phyloP scores from a whole-genome alignment of 2,888 invertebrate species.

The Apamea anceps region DNA sequence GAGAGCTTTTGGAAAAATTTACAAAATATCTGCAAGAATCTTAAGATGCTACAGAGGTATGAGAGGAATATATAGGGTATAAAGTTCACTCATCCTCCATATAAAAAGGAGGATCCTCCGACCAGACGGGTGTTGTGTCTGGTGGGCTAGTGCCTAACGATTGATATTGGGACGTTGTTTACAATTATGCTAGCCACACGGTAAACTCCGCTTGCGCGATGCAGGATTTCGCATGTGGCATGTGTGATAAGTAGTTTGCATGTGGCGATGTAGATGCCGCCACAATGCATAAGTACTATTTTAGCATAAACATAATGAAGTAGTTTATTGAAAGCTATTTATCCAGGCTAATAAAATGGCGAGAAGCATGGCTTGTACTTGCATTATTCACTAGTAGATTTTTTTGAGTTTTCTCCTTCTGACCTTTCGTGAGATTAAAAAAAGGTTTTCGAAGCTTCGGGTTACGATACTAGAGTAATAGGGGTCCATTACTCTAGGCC shows the following conservation, averaged over 20 bases:
- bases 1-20: not conserved
- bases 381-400: not conserved
- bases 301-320: not conserved
- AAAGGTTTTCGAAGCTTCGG: not conserved
- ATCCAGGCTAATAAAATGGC: not conserved
- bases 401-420: not conserved
- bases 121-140: too few relatives aligned
- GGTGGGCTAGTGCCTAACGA: too few relatives aligned
- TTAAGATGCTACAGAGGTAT: not conserved
- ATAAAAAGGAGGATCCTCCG: too few relatives aligned
- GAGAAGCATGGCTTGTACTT: not conserved
- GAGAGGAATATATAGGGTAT: too few relatives aligned
- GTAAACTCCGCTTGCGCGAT: too few relatives aligned
- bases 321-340: not conserved
- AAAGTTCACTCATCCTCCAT: too few relatives aligned
- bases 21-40: not conserved
- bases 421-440: slow-evolving; percentile 12
- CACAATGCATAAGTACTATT: not conserved
- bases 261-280: too few relatives aligned
- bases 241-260: too few relatives aligned
- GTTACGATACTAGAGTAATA: not conserved
- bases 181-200: too few relatives aligned
- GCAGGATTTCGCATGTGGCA: too few relatives aligned
- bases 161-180: too few relatives aligned
- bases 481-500: not conserved